Evolutionary conservation across 2,888 invertebrate genomes (phyloP), one percentile per base, ranked within the genome.

Genomic region (Acronicta leporina): DNA sequence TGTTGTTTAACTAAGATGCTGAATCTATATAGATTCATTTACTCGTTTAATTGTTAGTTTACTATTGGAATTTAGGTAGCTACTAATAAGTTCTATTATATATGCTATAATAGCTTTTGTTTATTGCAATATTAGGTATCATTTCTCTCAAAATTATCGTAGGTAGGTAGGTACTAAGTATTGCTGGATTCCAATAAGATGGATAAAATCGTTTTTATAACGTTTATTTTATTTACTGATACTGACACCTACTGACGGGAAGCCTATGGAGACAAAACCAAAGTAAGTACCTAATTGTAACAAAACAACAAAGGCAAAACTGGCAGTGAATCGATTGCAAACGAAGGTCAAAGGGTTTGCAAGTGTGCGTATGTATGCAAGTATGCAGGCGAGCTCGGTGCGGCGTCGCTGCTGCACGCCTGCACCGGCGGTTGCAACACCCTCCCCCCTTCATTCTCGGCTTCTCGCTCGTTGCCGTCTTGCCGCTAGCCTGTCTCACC

Each of bases 401-500:
- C 93, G 92, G 91, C 92, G 90, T 89, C 89, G 92, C 92, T 94
- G 94, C 94, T 94, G 93, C 94, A 94, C 92, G 94, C 92, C 93
- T 92, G 92, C 94, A 93, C 92, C 92, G 94, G 91, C 86, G 87
- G 93, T 93, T 94, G 94, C 94, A 94, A 92, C 92, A 92, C 94
- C 93, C 94, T 93, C 94, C 93, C 94, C 94, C 92, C 94, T 91
- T 92, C 92, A 84, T 91, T 92, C 92, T 88, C 92, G 91, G 89
- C 89, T 92, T 92, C 93, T 93, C 94, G 88, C 92, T 93, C 94
- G 92, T 88, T 89, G 92, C 89, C 91, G 93, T 92, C 94, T 93
- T 92, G 92, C 93, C 92, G 93, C 92, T 92, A 90, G 93, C 94
- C 92, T 92, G 94, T 94, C 94, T 94, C 94, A 93, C 92, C 94